Evolutionary conservation across 2,888 invertebrate species (phyloP), one percentile per base, ranked within the genome.

Genomic region (Watsonalla cultraria): DNA sequence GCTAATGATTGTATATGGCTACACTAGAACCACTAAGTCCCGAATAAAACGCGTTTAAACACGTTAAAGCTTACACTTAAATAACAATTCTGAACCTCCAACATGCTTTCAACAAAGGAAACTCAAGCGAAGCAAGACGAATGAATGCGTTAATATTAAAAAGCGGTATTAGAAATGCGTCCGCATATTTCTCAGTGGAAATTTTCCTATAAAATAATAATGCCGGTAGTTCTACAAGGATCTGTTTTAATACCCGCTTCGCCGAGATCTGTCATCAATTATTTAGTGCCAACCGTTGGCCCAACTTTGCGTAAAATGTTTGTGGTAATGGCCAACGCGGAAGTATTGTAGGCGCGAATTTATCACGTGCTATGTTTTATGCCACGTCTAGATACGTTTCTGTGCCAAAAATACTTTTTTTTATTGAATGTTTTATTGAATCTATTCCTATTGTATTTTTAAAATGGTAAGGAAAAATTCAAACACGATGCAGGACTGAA

Each of bases 181-280:
- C 37, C 13, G 35, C 48, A 47, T 47, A 39, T 37, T 37, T 52
- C 47, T 47, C 54, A 48, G 48, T 49, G 45, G 48, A 15, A 48
- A 46, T 9, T 45, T 51, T 48, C 33, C 46, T 46, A 42, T 52
- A 52, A 51, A 51, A 54, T 56, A 55, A 50, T 51, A 56, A 50
- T 51, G 53, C 54, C 55, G 57, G 56, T 54, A 47, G 52, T 56
- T 52, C 55, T 54, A 51, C 53, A 55, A 55, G 55, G 52, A 37
- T 48, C 57, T 54, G 60, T 64, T 68, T 63, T 67, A 65, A 64
- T 66, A 59, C 58, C 49, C 52, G 53, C 48, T 8, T 42, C 42
- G 56, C 62, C 65, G 61, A 62, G 65, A 68, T 66, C 61, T 60
- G 53, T 56, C 66, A 68, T 74, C 72, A 70, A 73, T 75, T 70